A percentile compares a stretch with the other conserved stretches of the same genome.
phyloP scores from a whole-genome alignment of 2,113 vertebrate species.

The Eolophus roseicapilla region DNA sequence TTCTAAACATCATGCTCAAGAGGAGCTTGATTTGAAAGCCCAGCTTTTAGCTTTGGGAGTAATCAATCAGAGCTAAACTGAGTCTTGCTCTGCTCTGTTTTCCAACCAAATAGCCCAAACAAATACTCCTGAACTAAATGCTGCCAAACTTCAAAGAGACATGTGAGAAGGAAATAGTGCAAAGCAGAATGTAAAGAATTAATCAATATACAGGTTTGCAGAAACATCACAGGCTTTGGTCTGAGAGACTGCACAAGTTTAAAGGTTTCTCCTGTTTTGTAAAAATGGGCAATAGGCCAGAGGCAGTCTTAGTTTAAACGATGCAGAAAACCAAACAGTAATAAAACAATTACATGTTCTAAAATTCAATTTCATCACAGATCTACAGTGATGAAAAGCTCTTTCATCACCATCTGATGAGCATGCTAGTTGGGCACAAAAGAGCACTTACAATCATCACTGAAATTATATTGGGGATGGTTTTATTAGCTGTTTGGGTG shows the following conservation, averaged over 20 bases:
- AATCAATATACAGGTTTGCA: neutral
- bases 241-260: neutral
- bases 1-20: neutral
- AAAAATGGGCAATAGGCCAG: neutral
- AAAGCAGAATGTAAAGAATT: neutral
- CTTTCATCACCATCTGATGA: neutral
- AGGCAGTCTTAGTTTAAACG: neutral
- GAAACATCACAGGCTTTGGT: neutral
- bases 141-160: neutral
- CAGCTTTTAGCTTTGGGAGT: neutral
- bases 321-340: neutral
- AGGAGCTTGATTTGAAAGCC: neutral
- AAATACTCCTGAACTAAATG: neutral
- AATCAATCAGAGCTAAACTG: neutral
- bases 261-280: neutral
- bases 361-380: neutral
- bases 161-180: neutral
- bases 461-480: neutral
- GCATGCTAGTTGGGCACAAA: neutral
- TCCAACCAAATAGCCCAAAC: neutral
- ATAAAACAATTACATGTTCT: neutral
- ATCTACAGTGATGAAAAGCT: neutral
- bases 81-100: neutral
- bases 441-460: too few relatives aligned
- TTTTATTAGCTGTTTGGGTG: neutral